Percentiles rank a stretch among this genome's conserved stretches.
Evolutionary conservation across 2,888 invertebrate genomes (phyloP).

Genomic region (Eupithecia pulchellata): DNA sequence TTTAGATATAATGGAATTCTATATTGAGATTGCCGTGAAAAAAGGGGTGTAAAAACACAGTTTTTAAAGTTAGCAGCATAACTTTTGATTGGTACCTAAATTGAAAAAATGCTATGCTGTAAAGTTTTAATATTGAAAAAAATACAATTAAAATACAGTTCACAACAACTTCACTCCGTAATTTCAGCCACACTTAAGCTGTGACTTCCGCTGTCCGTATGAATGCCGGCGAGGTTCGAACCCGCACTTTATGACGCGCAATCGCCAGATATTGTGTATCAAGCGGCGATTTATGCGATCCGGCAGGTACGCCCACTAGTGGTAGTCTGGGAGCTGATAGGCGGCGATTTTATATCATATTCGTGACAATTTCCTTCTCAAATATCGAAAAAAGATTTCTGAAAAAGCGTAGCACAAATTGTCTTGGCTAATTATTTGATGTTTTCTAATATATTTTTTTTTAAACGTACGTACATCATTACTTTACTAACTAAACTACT

Average conservation of each 20-base stretch:
- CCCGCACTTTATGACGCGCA: conserved; percentile 20
- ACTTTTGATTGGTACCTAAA: neutral
- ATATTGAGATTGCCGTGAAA: neutral
- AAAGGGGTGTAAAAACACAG: neutral
- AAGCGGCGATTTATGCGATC: conserved; percentile 28
- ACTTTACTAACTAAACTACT: too few relatives aligned
- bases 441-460: too few relatives aligned
- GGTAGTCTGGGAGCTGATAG: conserved; percentile 7
- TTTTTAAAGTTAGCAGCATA: neutral
- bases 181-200: neutral
- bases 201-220: neutral
- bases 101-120: neutral
- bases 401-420: too few relatives aligned
- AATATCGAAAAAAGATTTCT: too few relatives aligned
- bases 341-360: neutral
- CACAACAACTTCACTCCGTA: neutral
- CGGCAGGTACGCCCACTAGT: conserved; percentile 23
- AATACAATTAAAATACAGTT: neutral
- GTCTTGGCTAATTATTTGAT: too few relatives aligned
- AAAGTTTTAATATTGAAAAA: neutral
- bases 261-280: conserved; percentile 33
- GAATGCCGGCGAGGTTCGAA: conserved; percentile 7
- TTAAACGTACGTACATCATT: too few relatives aligned
- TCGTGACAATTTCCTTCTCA: too few relatives aligned
- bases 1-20: neutral